Percentiles rank a stretch among this genome's conserved stretches.
Conservation (phyloP, 1,140 invertebrate species). For the Drosophila seguyi region DNA sequence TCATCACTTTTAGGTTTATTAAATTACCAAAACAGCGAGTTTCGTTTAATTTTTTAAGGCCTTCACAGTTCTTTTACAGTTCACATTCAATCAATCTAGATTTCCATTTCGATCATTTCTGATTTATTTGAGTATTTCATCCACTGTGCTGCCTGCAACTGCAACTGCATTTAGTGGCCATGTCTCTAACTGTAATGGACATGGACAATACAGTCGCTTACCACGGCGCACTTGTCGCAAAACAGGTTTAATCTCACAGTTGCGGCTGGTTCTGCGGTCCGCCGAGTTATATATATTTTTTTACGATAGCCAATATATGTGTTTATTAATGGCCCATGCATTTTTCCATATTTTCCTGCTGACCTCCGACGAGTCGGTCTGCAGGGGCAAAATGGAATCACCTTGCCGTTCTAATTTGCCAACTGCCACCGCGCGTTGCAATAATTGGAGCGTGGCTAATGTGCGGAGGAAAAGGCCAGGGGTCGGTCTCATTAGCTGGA, state of each 20-base stretch:
- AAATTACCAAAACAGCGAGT: too few species aligned
- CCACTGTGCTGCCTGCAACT: slow-evolving; percentile 36
- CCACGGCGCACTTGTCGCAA: slow-evolving; percentile 69
- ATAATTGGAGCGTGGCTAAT: slow-evolving; percentile 71
- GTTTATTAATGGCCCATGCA: slow-evolving; percentile 71
- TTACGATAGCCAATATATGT: slow-evolving; percentile 55
- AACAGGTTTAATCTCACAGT: slow-evolving; percentile 62
- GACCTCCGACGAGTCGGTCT: slow-evolving; percentile 64
- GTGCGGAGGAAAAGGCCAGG: slow-evolving; percentile 61
- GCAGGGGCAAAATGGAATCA: slow-evolving; percentile 56
- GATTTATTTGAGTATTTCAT: not conserved
- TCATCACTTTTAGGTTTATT: not conserved
- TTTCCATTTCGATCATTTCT: not conserved
- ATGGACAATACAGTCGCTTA: slow-evolving; percentile 50
- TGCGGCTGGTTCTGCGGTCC: slow-evolving; percentile 44
- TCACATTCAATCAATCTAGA: not conserved
- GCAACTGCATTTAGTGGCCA: slow-evolving; percentile 64
- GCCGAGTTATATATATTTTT: slow-evolving; percentile 28
- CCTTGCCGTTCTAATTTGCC: slow-evolving; percentile 80
- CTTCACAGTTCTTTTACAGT: not conserved
- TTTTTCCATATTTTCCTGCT: slow-evolving; percentile 82
- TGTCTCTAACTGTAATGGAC: slow-evolving; percentile 76
- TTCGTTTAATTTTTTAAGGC: not conserved
- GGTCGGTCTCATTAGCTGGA: slow-evolving; percentile 63
- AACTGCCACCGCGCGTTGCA: slow-evolving; percentile 61